phyloP scores from a whole-genome alignment of 2,797 vertebrate genomes.

The Botia almorhae region DNA sequence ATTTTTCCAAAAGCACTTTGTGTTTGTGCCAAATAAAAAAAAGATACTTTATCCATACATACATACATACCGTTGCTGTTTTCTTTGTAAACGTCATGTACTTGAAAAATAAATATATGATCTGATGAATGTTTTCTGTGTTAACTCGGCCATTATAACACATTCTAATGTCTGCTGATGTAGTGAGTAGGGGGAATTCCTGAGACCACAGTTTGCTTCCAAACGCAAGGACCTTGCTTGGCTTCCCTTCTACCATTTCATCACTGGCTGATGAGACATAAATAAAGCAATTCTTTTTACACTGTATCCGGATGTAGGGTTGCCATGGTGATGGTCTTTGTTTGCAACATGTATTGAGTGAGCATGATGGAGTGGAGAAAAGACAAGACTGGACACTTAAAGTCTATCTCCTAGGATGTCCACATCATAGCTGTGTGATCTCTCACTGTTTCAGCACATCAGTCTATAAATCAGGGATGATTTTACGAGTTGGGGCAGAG shows the following conservation, averaged over 20 bases:
- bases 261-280: slow-evolving; percentile 41
- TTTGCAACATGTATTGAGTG: slow-evolving; percentile 56
- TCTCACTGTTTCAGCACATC: neutral
- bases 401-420: neutral
- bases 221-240: slow-evolving; percentile 17
- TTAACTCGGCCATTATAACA: neutral
- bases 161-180: neutral
- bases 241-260: slow-evolving; percentile 28
- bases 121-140: slow-evolving; percentile 15
- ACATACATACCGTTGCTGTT: slow-evolving; percentile 33
- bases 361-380: neutral
- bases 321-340: slow-evolving; percentile 58
- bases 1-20: slow-evolving; percentile 77
- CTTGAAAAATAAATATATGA: slow-evolving; percentile 48
- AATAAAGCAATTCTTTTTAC: slow-evolving; percentile 58
- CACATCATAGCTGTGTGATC: neutral
- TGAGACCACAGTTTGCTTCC: neutral
- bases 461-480: slow-evolving; percentile 22
- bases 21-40: slow-evolving; percentile 80
- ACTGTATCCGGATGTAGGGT: slow-evolving; percentile 55
- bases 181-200: slow-evolving; percentile 47
- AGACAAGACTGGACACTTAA: slow-evolving; percentile 40
- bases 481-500: slow-evolving; percentile 10
- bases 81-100: slow-evolving; percentile 49
- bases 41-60: slow-evolving; percentile 62